Conservation (phyloP, 92 coral and sea anemone genomes). For the Phenganax stokvisi region DNA sequence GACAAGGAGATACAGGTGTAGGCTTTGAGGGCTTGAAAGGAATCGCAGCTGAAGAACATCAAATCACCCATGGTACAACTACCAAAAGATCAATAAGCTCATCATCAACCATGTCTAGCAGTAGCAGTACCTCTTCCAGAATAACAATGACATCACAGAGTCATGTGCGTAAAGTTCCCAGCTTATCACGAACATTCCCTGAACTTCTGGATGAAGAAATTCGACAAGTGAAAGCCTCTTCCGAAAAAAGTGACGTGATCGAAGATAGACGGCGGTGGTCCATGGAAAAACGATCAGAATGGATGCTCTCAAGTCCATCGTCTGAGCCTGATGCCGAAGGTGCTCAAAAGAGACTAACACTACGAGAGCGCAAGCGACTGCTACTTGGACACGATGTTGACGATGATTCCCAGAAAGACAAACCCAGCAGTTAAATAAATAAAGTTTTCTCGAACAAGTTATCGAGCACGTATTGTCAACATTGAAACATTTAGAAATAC, state of each 20-base stretch:
- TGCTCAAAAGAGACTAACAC: slow-evolving; percentile 12
- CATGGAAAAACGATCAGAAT: slow-evolving; percentile 28
- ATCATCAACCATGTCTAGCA: background rate
- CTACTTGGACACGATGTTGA: slow-evolving; percentile 24
- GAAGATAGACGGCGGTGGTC: slow-evolving; percentile 36
- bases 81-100: background rate
- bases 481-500: slow-evolving; percentile 7
- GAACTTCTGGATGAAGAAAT: slow-evolving; percentile 38
- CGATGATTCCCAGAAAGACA: background rate
- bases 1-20: slow-evolving; percentile 17
- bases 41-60: slow-evolving; percentile 12
- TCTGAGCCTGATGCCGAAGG: background rate
- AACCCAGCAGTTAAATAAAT: background rate
- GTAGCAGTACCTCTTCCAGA: slow-evolving; percentile 15
- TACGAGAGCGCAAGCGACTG: slow-evolving; percentile 26
- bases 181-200: slow-evolving; percentile 32
- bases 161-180: slow-evolving; percentile 26
- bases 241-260: slow-evolving; percentile 19
- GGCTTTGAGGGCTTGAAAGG: slow-evolving; percentile 13
- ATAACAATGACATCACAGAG: slow-evolving; percentile 19
- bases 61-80: slow-evolving; percentile 2
- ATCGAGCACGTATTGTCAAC: background rate
- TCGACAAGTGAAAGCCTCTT: slow-evolving; percentile 28
- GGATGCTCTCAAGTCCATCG: slow-evolving; percentile 35
- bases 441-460: slow-evolving; percentile 9